Percentiles rank a stretch among this genome's conserved stretches.
Conservation (phyloP, 2,888 invertebrate species). For the Lithodes maja region DNA sequence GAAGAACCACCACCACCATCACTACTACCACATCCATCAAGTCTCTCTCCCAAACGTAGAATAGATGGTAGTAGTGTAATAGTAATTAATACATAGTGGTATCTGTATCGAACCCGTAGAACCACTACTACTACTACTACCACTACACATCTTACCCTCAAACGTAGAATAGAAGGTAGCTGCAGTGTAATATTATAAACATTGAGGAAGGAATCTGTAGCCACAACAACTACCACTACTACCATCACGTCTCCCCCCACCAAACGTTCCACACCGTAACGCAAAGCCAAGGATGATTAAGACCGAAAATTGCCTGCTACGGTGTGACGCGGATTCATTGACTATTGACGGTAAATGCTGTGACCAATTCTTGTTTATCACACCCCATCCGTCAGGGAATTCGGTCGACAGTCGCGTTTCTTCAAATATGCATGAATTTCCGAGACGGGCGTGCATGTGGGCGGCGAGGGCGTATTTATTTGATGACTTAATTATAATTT, state of each 20-base stretch:
- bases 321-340: constrained; percentile 47
- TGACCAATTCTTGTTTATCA: constrained; percentile 50
- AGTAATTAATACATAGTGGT: no score
- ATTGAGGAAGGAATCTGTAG: no score
- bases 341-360: constrained; percentile 60
- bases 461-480: background rate
- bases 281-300: constrained; percentile 51
- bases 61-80: no score
- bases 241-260: background rate
- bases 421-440: constrained; percentile 44
- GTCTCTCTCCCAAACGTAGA: no score
- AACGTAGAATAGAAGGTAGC: no score
- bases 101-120: no score
- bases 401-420: constrained; percentile 33
- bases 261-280: background rate
- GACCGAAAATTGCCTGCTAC: constrained; percentile 44
- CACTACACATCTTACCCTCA: no score
- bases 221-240: background rate
- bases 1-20: no score
- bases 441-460: constrained; percentile 2
- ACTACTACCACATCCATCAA: no score
- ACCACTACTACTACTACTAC: no score
- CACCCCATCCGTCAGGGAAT: constrained; percentile 53
- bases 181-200: no score
- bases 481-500: no score